Conservation (phyloP, 2,797 vertebrate genomes). For the Scomberomorus guttatus region DNA sequence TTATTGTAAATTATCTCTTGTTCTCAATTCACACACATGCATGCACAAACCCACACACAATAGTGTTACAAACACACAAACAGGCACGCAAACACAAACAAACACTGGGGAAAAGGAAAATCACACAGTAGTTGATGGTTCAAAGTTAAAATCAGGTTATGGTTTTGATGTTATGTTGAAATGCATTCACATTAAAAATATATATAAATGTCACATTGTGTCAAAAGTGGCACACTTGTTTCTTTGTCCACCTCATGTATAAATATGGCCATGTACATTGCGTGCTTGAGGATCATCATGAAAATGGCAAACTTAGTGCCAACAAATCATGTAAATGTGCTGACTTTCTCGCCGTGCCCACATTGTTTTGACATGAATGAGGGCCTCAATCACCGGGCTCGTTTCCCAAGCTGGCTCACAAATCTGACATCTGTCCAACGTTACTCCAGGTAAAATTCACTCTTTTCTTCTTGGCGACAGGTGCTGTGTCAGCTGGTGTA, state of each 20-base stretch:
- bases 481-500: conserved; percentile 52
- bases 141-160: neutral
- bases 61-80: neutral
- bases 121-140: neutral
- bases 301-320: conserved; percentile 19
- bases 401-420: conserved; percentile 33
- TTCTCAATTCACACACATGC: conserved; percentile 3
- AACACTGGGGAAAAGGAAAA: neutral
- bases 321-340: conserved; percentile 34
- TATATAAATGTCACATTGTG: neutral
- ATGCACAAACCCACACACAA: neutral
- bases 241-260: neutral
- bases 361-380: conserved; percentile 44
- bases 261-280: neutral
- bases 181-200: neutral
- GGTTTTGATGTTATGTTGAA: no score
- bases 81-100: neutral
- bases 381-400: conserved; percentile 32
- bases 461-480: conserved; percentile 39
- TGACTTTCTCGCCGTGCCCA: conserved; percentile 16
- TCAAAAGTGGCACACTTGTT: neutral
- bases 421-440: conserved; percentile 52
- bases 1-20: neutral
- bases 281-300: conserved; percentile 15
- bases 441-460: conserved; percentile 30